Evolutionary conservation across 2,797 vertebrate species (phyloP).

Genomic region (Argyrosomus regius): DNA sequence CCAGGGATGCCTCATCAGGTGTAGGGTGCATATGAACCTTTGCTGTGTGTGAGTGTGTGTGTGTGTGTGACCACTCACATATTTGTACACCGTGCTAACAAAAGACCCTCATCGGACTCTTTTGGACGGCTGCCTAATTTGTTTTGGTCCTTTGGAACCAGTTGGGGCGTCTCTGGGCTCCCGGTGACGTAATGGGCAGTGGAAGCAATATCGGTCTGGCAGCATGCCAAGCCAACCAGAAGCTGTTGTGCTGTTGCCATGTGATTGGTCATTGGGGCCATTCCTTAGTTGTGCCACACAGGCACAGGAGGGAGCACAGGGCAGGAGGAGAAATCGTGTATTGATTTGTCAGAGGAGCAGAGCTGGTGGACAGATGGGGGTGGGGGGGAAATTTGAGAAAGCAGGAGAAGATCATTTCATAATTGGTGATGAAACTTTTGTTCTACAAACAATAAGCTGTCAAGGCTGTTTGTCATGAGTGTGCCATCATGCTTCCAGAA

Average conservation of each 20-base stretch:
- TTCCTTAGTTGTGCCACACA: conserved; percentile 61
- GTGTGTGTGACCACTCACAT: not conserved
- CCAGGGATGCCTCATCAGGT: conserved; percentile 38
- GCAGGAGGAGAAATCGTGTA: conserved; percentile 38
- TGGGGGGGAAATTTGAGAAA: not conserved
- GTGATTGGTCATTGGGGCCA: conserved; percentile 70
- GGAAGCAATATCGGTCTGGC: conserved; percentile 69
- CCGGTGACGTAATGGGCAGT: conserved; percentile 79
- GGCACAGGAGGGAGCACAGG: conserved; percentile 51
- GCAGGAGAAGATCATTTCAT: conserved; percentile 35
- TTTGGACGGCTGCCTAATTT: conserved; percentile 84
- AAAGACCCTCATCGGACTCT: conserved; percentile 76
- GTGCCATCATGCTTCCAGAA: conserved; percentile 46
- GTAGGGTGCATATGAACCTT: conserved; percentile 25
- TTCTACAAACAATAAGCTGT: conserved; percentile 43
- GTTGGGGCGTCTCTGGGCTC: conserved; percentile 73
- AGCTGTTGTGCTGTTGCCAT: conserved; percentile 75
- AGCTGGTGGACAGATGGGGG: not conserved
- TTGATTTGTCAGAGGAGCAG: conserved; percentile 48
- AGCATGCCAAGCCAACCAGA: conserved; percentile 71
- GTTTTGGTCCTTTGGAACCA: conserved; percentile 81
- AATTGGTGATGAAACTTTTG: conserved; percentile 45
- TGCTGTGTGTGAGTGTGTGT: not conserved
- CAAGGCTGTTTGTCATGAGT: conserved; percentile 38
- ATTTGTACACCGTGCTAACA: conserved; percentile 59